phyloP scores from a whole-genome alignment of 2,797 vertebrate species.

The Pachyuromys duprasi region DNA sequence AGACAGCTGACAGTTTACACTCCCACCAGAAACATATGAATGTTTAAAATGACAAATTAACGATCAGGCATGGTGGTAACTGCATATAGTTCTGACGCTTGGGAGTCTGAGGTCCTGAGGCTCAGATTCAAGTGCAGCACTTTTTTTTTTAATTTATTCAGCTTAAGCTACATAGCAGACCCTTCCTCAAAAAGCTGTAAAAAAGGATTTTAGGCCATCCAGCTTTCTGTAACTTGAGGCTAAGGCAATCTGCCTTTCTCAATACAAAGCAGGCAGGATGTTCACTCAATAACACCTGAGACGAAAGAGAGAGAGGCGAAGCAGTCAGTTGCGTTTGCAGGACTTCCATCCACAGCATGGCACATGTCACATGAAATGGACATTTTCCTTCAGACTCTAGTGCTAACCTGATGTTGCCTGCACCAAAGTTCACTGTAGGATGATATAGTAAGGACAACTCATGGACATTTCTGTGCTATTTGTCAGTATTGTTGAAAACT shows the following conservation, averaged over 20 bases:
- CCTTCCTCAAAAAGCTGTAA: not conserved
- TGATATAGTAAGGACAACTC: not conserved
- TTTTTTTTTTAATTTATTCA: not conserved
- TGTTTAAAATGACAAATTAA: slow-evolving; percentile 18
- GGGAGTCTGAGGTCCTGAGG: not conserved
- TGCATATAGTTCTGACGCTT: not conserved
- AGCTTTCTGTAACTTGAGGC: not conserved
- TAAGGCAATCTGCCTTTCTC: not conserved
- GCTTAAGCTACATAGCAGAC: not conserved
- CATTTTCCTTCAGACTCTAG: not conserved
- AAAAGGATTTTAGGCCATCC: not conserved
- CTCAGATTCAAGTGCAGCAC: not conserved
- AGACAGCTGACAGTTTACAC: not conserved
- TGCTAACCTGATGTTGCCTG: slow-evolving; percentile 2
- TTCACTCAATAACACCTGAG: not conserved
- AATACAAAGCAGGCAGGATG: not conserved
- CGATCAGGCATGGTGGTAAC: not conserved
- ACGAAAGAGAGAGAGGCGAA: not conserved
- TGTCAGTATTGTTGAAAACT: not conserved
- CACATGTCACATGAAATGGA: not conserved
- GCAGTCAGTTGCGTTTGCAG: not conserved
- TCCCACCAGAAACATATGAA: not conserved
- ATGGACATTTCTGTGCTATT: not conserved
- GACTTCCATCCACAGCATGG: not conserved
- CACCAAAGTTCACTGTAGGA: not conserved